phyloP scores from a whole-genome alignment of 2,797 vertebrate genomes.

The Silurus lanzhouensis region DNA sequence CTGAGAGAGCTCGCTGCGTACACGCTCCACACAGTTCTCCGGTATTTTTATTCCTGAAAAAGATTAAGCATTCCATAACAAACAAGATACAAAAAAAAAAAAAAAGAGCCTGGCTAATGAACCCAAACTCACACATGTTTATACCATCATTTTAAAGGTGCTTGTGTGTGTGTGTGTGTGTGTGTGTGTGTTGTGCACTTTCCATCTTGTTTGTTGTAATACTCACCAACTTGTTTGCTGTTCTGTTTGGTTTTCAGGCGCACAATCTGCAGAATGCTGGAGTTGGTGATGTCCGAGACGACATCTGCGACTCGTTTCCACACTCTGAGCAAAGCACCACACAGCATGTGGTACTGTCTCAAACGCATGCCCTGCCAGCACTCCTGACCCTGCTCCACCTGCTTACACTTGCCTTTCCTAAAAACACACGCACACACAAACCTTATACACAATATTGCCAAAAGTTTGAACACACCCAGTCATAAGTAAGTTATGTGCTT shows the following conservation, averaged over 20 bases:
- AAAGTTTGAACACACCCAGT: too few species aligned
- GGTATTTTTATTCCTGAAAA: slow-evolving; percentile 93
- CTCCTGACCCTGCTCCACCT: slow-evolving; percentile 87
- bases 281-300: slow-evolving; percentile 90
- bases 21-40: slow-evolving; percentile 85
- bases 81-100: not conserved
- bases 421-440: slow-evolving; percentile 17
- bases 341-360: slow-evolving; percentile 96
- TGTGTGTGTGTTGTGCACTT: too few species aligned
- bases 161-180: too few species aligned
- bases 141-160: not conserved
- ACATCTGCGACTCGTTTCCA: slow-evolving; percentile 92
- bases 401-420: slow-evolving; percentile 92
- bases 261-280: slow-evolving; percentile 95
- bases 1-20: slow-evolving; percentile 84
- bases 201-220: too few species aligned
- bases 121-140: not conserved
- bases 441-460: too few species aligned
- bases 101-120: not conserved
- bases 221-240: slow-evolving; percentile 95
- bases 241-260: slow-evolving; percentile 93
- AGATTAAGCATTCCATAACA: not conserved
- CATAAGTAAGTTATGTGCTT: too few species aligned
- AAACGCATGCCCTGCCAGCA: slow-evolving; percentile 92
- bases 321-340: slow-evolving; percentile 89